These are phyloP conservation scores for Echeneis naucrates DNA, from an alignment of 2,797 vertebrate species.

Conservation along the genomic window DNA sequence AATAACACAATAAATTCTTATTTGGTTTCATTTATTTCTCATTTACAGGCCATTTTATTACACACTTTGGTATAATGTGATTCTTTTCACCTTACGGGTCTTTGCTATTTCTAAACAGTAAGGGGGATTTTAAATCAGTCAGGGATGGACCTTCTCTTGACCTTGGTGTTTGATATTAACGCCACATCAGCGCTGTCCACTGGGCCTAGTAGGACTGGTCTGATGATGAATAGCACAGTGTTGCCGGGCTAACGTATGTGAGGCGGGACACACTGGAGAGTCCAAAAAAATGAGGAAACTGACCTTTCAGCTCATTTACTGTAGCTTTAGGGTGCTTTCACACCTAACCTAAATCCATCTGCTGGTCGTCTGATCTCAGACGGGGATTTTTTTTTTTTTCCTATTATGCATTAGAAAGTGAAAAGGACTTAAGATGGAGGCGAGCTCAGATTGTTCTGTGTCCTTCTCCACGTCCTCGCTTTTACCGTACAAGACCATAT, in stretches of 20 bases:
- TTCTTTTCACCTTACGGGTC: conserved; percentile 17
- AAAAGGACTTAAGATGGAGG: not conserved
- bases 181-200: conserved; percentile 37
- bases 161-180: conserved; percentile 45
- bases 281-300: conserved; percentile 1
- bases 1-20: conserved; percentile 1
- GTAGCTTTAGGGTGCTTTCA: conserved; percentile 31
- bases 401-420: not conserved
- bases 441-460: not conserved
- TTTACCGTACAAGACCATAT: not conserved
- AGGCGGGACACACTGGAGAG: conserved; percentile 26
- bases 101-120: conserved; percentile 3
- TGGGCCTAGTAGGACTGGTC: conserved; percentile 12
- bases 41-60: conserved; percentile 1
- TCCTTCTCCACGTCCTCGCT: not conserved
- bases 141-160: conserved; percentile 33
- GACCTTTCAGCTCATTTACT: conserved; percentile 41
- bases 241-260: conserved; percentile 30
- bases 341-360: conserved; percentile 12
- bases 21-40: conserved; percentile 4
- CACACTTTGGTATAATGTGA: not conserved
- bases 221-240: conserved; percentile 52
- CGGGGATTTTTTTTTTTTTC: not conserved
- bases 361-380: not conserved
- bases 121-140: conserved; percentile 14